Conservation (phyloP, 1,140 invertebrate species). For the Ceratina japonica region DNA sequence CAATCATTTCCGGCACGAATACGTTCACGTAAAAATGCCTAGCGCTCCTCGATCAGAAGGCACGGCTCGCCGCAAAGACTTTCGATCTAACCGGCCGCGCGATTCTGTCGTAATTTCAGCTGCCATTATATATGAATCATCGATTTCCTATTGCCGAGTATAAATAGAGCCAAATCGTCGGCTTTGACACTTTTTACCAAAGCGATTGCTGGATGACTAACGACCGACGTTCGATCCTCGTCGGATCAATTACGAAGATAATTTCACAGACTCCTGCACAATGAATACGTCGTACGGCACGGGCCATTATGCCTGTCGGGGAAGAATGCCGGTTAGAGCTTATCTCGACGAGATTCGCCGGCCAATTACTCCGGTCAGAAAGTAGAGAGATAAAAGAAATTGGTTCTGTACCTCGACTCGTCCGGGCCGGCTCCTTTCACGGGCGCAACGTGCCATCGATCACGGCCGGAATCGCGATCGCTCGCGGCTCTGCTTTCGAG, state of each 20-base stretch:
- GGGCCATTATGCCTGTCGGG: too few species aligned
- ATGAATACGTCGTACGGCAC: too few species aligned
- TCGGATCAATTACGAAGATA: neutral
- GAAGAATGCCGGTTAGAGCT: neutral
- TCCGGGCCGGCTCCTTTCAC: neutral
- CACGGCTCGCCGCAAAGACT: neutral
- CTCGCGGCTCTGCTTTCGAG: neutral
- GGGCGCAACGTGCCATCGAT: constrained; percentile 11
- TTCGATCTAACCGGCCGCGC: neutral
- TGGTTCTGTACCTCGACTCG: neutral
- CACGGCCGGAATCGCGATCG: neutral
- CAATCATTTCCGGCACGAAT: constrained; percentile 25
- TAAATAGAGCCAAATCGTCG: neutral
- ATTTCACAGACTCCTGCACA: neutral
- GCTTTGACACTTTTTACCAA: neutral
- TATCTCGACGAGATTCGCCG: neutral
- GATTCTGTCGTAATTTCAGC: constrained; percentile 16
- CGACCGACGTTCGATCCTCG: neutral
- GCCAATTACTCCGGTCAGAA: neutral
- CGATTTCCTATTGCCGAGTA: neutral
- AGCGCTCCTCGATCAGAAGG: neutral
- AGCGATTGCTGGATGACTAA: neutral
- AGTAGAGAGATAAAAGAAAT: neutral
- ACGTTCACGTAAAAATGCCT: neutral
- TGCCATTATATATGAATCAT: neutral